These are phyloP conservation scores for Cheilosia soror DNA, from an alignment of 2,888 invertebrate genomes.

Conservation along the genomic window DNA sequence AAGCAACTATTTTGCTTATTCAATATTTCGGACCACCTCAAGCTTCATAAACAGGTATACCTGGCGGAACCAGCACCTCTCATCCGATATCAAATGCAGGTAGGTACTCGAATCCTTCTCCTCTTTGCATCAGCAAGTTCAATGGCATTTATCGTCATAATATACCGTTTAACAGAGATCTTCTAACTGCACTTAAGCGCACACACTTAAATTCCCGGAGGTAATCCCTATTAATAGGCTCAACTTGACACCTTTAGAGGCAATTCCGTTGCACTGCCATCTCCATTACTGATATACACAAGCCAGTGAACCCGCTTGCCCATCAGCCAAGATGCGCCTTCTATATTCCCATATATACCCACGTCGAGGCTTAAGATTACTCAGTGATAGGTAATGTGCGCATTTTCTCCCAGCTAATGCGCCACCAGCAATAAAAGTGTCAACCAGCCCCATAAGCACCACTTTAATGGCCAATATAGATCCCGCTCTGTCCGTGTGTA, in stretches of 20 bases:
- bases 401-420: constrained; percentile 52
- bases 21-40: neutral
- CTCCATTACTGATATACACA: constrained; percentile 48
- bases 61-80: no score
- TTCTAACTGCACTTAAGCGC: constrained; percentile 15
- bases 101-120: no score
- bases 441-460: constrained; percentile 54
- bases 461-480: constrained; percentile 59
- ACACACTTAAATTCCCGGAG: constrained; percentile 28
- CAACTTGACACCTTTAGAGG: constrained; percentile 64
- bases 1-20: neutral
- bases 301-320: constrained; percentile 25
- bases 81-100: no score
- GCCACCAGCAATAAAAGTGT: constrained; percentile 62
- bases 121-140: neutral
- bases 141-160: constrained; percentile 1
- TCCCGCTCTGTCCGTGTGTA: constrained; percentile 5
- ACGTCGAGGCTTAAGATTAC: constrained; percentile 31
- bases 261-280: constrained; percentile 50
- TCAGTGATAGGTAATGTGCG: constrained; percentile 11
- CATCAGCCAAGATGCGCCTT: neutral
- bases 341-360: neutral
- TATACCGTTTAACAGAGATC: constrained; percentile 11
- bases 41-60: no score
- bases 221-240: constrained; percentile 47